Evolutionary conservation across 92 coral and sea anemone species (phyloP), one percentile per base, ranked within the genome.

Genomic region (Micromussa lordhowensis): DNA sequence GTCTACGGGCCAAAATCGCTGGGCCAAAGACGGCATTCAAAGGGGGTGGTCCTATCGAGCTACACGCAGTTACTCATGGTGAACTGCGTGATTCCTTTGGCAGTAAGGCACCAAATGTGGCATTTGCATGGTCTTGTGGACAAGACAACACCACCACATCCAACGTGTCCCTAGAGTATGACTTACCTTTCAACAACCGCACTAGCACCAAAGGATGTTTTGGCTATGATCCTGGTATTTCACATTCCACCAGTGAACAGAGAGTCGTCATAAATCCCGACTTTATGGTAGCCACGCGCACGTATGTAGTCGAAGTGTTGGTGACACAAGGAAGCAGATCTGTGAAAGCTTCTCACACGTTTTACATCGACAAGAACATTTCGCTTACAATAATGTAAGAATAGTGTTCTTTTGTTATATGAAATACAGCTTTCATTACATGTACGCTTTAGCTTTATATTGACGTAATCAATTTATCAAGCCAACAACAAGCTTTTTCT

Each of bases 331-430:
- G 90, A 36, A 69, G 19, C 32, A 87, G 98, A 77, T 84, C 72
- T n/a, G 86, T 93, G n/a, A 68, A 74, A 15, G 80, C 86, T 3
- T 80, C 92, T 24, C 96, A 95, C 90, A 90, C 54, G 38, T 53
- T 95, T 24, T 58, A 78, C 22, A 80, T 92, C 2, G 91, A 91
- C 51, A 93, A 90, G 32, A 91, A 95, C 49, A 59, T 95, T 3
- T 80, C 91, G 53, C 81, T 94, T 24, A 66, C 91, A 14, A 84
- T 95, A 84, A 90, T 68, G 98, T 95, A 90, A 82, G 95, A 31
- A 22, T 75, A 11, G 5, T 10, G 24, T 61, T 13, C 0, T 22
- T 22, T 61, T 61, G 4, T 57, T 57, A 57, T 57, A 5, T 57
- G 24, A 17, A 57, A 57, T 22, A 61, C 28, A 26, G 18, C 68